These are phyloP conservation scores for Brachionus angularis DNA, from an alignment of 1,140 invertebrate genomes.

Conservation along the genomic window DNA sequence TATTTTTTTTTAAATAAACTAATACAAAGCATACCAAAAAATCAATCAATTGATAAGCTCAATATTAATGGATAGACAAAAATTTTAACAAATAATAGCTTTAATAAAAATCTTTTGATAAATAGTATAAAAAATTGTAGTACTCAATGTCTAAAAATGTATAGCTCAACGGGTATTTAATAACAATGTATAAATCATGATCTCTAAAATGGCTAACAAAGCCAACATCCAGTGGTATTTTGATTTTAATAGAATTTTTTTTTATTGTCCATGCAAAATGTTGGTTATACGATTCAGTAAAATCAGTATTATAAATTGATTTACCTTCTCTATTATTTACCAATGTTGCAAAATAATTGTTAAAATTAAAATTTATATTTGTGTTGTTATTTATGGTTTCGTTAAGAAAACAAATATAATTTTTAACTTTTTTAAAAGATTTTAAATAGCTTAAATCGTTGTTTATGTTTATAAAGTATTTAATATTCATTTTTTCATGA, in stretches of 20 bases:
- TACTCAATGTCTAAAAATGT: background rate
- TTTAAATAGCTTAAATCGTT: background rate
- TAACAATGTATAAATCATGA: background rate
- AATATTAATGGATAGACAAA: no score
- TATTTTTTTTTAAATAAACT: no score
- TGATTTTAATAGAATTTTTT: background rate
- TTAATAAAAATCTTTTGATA: no score
- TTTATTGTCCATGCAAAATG: slow-evolving; percentile 20
- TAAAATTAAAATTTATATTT: background rate
- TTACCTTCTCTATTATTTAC: slow-evolving; percentile 19
- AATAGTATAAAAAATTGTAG: slow-evolving; percentile 3
- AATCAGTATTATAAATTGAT: slow-evolving; percentile 14
- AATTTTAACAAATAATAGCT: no score
- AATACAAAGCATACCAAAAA: no score
- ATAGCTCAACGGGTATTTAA: background rate
- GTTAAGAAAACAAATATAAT: background rate
- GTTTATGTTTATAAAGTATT: background rate
- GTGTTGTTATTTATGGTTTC: background rate
- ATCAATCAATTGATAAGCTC: no score
- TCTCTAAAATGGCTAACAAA: slow-evolving; percentile 29
- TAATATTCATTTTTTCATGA: background rate
- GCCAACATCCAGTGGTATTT: background rate
- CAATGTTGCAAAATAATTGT: background rate
- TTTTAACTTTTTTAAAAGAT: background rate
- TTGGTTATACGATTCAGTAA: slow-evolving; percentile 5